These are phyloP conservation scores for Drosophila prosaltans DNA, from an alignment of 1,140 invertebrate genomes.

Conservation along the genomic window DNA sequence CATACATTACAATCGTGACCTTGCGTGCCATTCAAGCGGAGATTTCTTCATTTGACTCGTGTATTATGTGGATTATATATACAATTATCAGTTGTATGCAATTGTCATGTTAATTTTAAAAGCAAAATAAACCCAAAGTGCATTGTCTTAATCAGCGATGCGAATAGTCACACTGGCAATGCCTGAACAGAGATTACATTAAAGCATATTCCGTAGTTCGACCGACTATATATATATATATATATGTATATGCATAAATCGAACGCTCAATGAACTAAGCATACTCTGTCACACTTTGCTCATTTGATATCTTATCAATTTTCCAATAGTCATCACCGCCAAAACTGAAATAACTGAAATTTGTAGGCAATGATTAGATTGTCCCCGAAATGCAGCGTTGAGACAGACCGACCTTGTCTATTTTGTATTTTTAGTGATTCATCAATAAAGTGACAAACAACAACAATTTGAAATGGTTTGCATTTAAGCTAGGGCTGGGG, in stretches of 20 bases:
- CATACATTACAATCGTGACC: constrained; percentile 13
- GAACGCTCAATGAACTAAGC: constrained; percentile 61
- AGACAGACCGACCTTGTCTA: constrained; percentile 7
- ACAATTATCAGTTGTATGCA: constrained; percentile 58
- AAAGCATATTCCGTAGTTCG: constrained; percentile 13
- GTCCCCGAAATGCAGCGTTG: constrained; percentile 43
- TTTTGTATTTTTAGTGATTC: constrained; percentile 37
- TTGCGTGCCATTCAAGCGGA: constrained; percentile 37
- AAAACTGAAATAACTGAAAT: constrained; percentile 5
- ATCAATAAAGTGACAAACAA: constrained; percentile 38
- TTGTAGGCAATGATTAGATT: constrained; percentile 47
- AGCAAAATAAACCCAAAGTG: constrained; percentile 56
- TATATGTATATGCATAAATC: constrained; percentile 5
- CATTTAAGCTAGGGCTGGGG: constrained; percentile 33
- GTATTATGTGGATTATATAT: constrained; percentile 21
- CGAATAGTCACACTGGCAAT: constrained; percentile 33
- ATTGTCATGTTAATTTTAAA: constrained; percentile 63
- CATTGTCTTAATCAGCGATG: constrained; percentile 56
- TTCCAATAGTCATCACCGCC: constrained; percentile 42
- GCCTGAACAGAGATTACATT: constrained; percentile 33
- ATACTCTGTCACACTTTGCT: constrained; percentile 19
- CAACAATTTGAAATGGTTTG: constrained; percentile 24
- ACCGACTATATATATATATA: neutral
- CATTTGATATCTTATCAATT: constrained; percentile 57
- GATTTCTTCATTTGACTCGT: constrained; percentile 44